phyloP scores from a whole-genome alignment of 2,888 invertebrate genomes.

The Geotrupes spiniger region DNA sequence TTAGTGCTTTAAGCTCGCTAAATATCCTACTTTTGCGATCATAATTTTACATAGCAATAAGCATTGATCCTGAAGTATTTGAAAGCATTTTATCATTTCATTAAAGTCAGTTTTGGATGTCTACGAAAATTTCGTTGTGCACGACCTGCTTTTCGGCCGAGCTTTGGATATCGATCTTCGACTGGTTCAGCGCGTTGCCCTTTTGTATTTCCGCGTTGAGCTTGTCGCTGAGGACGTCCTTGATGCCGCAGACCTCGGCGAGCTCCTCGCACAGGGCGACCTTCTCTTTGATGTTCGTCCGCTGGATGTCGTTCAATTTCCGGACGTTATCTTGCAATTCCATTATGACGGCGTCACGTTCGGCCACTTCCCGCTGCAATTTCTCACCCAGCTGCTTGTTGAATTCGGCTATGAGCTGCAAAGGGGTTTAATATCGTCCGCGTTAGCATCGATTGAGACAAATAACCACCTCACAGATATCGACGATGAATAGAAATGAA shows the following conservation, averaged over 20 bases:
- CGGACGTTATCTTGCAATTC: slow-evolving; percentile 40
- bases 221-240: slow-evolving; percentile 39
- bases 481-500: no score
- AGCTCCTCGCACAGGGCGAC: slow-evolving; percentile 43
- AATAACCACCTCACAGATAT: no score
- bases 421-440: no score
- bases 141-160: neutral
- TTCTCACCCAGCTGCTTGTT: slow-evolving; percentile 45
- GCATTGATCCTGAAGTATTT: no score
- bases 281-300: slow-evolving; percentile 43
- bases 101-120: no score
- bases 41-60: no score
- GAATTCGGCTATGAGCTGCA: slow-evolving; percentile 44
- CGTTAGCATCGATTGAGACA: no score
- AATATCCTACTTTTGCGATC: no score
- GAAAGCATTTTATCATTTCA: no score
- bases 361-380: slow-evolving; percentile 40
- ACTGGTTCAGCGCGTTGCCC: neutral
- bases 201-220: slow-evolving; percentile 33
- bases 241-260: slow-evolving; percentile 40
- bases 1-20: no score
- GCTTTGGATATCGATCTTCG: neutral
- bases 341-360: slow-evolving; percentile 39
- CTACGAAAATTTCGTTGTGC: neutral
- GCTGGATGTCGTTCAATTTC: slow-evolving; percentile 40